A percentile compares a stretch with the other conserved stretches of the same genome.
phyloP scores from a whole-genome alignment of 2,888 invertebrate genomes.

The Cataglyphis livida region DNA sequence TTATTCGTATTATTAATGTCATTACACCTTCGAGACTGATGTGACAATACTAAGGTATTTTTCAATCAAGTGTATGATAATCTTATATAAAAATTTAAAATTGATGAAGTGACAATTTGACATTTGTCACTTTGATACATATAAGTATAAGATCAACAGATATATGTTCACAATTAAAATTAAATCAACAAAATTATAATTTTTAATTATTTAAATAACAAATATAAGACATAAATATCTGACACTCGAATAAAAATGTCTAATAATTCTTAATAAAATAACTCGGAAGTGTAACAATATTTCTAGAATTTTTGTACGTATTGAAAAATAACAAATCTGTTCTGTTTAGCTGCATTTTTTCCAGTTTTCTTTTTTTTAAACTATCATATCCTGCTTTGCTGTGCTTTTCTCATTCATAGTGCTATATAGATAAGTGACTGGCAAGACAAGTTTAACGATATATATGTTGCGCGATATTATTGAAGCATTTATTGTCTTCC shows the following conservation, averaged over 20 bases:
- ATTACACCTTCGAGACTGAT: not conserved
- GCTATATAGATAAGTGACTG: not conserved
- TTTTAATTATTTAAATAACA: not conserved
- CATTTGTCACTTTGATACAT: not conserved
- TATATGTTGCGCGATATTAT: not conserved
- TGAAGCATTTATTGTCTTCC: not conserved
- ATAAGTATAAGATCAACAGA: not conserved
- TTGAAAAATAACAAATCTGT: not conserved
- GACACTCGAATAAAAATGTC: not conserved
- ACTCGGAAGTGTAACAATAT: not conserved
- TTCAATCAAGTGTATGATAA: not conserved
- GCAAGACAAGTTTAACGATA: constrained; percentile 1
- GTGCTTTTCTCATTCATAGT: not conserved
- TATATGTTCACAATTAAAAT: not conserved
- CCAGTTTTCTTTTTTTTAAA: not conserved
- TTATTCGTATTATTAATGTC: not conserved
- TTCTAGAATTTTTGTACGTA: not conserved
- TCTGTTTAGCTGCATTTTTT: not conserved
- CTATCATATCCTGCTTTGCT: not conserved
- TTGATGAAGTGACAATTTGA: not conserved
- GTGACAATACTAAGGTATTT: not conserved
- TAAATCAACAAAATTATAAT: not conserved
- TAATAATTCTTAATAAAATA: not conserved
- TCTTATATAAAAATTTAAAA: not conserved
- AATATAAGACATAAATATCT: not conserved